phyloP scores from a whole-genome alignment of 2,888 invertebrate species.

The Pyrocoelia pectoralis region DNA sequence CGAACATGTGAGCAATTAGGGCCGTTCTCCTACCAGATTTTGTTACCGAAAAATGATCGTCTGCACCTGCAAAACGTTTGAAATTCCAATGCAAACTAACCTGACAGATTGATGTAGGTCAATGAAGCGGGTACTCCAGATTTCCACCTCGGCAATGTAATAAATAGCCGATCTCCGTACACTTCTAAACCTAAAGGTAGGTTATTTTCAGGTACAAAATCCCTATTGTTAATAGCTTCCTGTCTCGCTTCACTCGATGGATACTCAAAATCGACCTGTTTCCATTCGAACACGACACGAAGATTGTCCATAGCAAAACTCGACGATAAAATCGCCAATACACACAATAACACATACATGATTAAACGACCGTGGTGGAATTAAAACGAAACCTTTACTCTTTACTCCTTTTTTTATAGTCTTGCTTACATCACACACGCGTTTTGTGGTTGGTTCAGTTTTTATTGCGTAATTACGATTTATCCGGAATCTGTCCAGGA shows the following conservation, averaged over 20 bases:
- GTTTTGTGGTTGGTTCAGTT: slow-evolving; percentile 1
- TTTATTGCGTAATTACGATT: background rate
- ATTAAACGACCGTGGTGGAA: slow-evolving; percentile 17
- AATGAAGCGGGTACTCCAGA: slow-evolving; percentile 78
- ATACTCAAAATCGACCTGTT: slow-evolving; percentile 74
- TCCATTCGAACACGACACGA: slow-evolving; percentile 76
- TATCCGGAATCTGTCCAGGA: background rate
- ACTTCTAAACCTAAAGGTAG: slow-evolving; percentile 80
- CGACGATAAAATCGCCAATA: slow-evolving; percentile 10
- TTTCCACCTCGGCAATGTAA: slow-evolving; percentile 80
- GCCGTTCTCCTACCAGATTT: too few relatives aligned
- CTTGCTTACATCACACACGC: slow-evolving; percentile 19
- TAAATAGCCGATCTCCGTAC: slow-evolving; percentile 71
- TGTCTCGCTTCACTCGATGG: slow-evolving; percentile 64
- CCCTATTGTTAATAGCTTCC: slow-evolving; percentile 66
- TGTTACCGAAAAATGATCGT: background rate
- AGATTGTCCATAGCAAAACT: slow-evolving; percentile 69
- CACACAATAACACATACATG: background rate
- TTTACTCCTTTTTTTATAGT: slow-evolving; percentile 4
- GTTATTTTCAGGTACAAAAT: slow-evolving; percentile 75
- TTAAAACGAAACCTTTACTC: background rate
- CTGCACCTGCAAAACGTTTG: slow-evolving; percentile 2
- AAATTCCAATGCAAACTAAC: slow-evolving; percentile 56
- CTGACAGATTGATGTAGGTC: slow-evolving; percentile 75
- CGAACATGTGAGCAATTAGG: too few relatives aligned